These are phyloP conservation scores for Nebria ingens DNA, from an alignment of 1,140 invertebrate genomes.

Conservation along the genomic window DNA sequence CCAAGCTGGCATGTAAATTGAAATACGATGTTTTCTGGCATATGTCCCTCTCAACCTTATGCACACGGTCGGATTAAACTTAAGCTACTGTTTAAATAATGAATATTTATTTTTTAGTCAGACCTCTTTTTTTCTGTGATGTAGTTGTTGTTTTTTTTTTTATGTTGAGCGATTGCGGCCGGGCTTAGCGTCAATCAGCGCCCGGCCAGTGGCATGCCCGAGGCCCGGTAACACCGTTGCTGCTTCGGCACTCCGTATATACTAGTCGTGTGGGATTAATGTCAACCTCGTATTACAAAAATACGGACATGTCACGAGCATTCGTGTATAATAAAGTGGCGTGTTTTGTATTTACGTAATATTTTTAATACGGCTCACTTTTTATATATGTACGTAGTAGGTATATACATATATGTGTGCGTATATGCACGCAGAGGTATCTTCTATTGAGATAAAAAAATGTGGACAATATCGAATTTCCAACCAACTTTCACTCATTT, in stretches of 20 bases:
- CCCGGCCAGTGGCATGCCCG: background rate
- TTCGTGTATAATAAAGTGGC: constrained; percentile 8
- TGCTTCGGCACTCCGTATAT: background rate
- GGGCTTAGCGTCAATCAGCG: constrained; percentile 1
- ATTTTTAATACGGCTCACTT: constrained; percentile 6
- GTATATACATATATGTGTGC: background rate
- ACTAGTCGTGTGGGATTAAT: constrained; percentile 3
- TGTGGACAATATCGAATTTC: no score
- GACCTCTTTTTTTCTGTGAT: background rate
- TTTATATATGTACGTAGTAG: background rate
- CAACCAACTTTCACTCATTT: no score
- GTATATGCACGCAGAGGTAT: no score
- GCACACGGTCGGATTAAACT: constrained; percentile 1
- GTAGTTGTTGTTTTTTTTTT: background rate
- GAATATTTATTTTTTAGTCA: constrained; percentile 6
- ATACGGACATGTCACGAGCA: constrained; percentile 5
- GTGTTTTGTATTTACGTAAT: constrained; percentile 9
- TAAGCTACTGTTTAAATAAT: constrained; percentile 8
- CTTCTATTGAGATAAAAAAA: no score
- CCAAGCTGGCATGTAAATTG: background rate
- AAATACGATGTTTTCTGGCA: background rate
- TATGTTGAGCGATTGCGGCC: background rate
- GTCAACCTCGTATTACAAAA: constrained; percentile 2
- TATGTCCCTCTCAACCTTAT: background rate
- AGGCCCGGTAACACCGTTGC: background rate